Conservation (phyloP, 2,113 vertebrate species). For the Anas platyrhynchos region DNA sequence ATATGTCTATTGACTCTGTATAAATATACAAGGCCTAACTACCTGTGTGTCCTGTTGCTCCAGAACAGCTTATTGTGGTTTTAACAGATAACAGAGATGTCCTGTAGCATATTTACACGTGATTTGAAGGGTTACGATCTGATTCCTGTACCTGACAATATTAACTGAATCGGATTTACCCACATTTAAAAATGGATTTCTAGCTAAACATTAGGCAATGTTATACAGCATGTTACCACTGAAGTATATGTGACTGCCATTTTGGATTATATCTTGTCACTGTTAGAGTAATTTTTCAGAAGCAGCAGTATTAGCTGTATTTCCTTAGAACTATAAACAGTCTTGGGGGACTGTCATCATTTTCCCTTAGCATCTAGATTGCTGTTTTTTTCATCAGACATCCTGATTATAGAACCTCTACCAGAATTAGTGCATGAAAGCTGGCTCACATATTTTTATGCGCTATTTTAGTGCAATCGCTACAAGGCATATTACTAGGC, state of each 20-base stretch:
- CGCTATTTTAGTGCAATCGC: background rate
- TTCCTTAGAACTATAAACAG: background rate
- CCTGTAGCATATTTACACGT: background rate
- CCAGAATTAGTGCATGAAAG: background rate
- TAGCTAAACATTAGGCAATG: background rate
- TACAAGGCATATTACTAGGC: background rate
- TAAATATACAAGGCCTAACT: background rate
- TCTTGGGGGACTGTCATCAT: background rate
- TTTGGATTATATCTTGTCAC: background rate
- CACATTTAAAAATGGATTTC: background rate
- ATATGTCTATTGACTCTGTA: background rate
- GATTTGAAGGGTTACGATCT: background rate
- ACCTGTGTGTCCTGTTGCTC: background rate
- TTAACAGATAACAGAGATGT: background rate
- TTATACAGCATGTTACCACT: background rate
- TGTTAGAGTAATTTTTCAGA: background rate
- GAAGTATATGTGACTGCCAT: background rate
- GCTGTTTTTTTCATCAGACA: background rate
- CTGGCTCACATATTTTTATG: background rate
- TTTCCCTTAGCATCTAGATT: background rate
- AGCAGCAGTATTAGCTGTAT: background rate
- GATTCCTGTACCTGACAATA: background rate
- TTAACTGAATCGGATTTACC: background rate
- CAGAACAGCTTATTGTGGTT: background rate
- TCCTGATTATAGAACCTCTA: background rate